A percentile compares a stretch with the other conserved stretches of the same genome.
These are phyloP conservation scores for Brachyalestes nurse DNA, from an alignment of 2,797 vertebrate genomes.

Conservation along the genomic window DNA sequence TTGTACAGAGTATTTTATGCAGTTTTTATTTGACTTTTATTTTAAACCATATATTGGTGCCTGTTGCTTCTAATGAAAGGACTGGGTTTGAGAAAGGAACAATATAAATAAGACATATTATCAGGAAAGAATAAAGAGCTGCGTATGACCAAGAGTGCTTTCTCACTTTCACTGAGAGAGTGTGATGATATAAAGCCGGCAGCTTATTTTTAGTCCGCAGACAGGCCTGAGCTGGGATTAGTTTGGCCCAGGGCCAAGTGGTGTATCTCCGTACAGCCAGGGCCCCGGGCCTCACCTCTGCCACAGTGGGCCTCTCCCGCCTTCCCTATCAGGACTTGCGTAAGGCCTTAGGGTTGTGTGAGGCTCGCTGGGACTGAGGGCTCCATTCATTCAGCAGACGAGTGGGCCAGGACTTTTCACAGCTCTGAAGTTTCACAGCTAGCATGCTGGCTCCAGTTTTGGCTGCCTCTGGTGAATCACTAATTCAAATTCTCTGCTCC, in stretches of 20 bases:
- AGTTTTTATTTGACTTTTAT: too few relatives aligned
- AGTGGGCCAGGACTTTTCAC: not conserved
- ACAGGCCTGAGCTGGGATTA: slow-evolving; percentile 47
- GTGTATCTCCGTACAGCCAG: slow-evolving; percentile 16
- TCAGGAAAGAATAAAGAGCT: not conserved
- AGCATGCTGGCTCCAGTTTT: not conserved
- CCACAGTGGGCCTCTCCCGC: not conserved
- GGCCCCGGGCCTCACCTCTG: not conserved
- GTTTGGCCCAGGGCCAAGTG: slow-evolving; percentile 42
- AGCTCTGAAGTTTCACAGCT: not conserved
- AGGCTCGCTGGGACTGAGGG: slow-evolving; percentile 37
- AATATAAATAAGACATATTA: too few relatives aligned
- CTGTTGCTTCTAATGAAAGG: too few relatives aligned
- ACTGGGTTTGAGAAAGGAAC: too few relatives aligned
- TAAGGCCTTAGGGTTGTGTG: slow-evolving; percentile 27
- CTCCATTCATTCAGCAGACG: slow-evolving; percentile 40
- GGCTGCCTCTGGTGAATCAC: not conserved
- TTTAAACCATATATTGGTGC: too few relatives aligned
- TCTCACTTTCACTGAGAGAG: not conserved
- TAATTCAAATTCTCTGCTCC: not conserved
- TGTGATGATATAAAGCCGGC: not conserved
- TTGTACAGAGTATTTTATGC: too few relatives aligned
- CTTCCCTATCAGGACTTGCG: not conserved
- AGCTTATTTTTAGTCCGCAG: slow-evolving; percentile 50
- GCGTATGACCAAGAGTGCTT: not conserved